Evolutionary conservation across 2,797 vertebrate genomes (phyloP).

Genomic region (Thunnus albacares): DNA sequence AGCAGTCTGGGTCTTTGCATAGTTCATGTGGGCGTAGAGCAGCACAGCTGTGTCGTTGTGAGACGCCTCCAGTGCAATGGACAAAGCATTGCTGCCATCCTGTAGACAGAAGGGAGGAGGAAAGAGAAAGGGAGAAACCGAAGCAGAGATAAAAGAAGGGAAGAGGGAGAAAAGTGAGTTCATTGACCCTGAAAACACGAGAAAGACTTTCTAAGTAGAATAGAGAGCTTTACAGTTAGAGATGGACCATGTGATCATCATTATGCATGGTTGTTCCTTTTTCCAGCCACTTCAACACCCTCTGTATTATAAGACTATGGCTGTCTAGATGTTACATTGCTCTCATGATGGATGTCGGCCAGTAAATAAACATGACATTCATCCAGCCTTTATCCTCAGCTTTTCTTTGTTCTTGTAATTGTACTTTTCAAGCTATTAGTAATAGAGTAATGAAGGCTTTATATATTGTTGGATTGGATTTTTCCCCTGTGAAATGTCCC

Average conservation of each 20-base stretch:
- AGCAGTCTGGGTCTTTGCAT: slow-evolving; percentile 81
- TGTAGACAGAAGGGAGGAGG: slow-evolving; percentile 54
- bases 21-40: slow-evolving; percentile 90
- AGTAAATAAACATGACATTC: slow-evolving; percentile 7
- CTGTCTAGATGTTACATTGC: not conserved
- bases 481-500: too few relatives aligned
- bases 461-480: not conserved
- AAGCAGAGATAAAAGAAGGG: not conserved
- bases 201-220: slow-evolving; percentile 2
- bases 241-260: slow-evolving; percentile 17
- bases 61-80: slow-evolving; percentile 88
- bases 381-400: not conserved
- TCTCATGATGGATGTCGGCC: slow-evolving; percentile 5
- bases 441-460: not conserved
- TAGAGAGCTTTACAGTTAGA: slow-evolving; percentile 11
- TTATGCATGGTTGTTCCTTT: slow-evolving; percentile 26
- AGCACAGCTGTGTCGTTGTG: slow-evolving; percentile 91
- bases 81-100: slow-evolving; percentile 90
- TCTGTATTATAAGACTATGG: not conserved
- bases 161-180: slow-evolving; percentile 29
- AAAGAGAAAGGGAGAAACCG: slow-evolving; percentile 10
- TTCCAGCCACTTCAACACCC: slow-evolving; percentile 6
- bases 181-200: slow-evolving; percentile 25
- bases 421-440: not conserved
- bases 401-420: not conserved